Evolutionary conservation across 2,888 invertebrate genomes (phyloP), one percentile per base, ranked within the genome.

Genomic region (Dryobota labecula): DNA sequence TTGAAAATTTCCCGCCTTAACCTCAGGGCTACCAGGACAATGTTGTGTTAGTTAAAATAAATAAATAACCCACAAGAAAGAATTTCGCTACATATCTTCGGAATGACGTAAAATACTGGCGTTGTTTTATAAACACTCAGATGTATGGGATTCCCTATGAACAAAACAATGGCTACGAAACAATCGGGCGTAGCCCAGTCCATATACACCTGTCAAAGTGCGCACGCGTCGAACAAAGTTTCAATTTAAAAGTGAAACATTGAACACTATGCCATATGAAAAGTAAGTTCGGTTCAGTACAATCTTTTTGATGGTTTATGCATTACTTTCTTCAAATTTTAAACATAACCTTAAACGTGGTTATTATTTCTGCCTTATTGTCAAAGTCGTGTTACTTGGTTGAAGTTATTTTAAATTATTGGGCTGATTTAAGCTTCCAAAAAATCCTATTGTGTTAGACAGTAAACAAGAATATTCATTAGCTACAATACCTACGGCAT

Each of bases 201-300:
- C 33, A 49, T 7, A 20, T 11, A 36, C 15, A 63, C 30, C 41
- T 41, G 7, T 7, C 24, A 36, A 33, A 33, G 70, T 51, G 71
- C 41, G 58, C 71, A n/a, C 24, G 51, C 53, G 36, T 30, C 38
- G 18, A 20, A 36, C 9, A 38, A 54, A 38, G 18, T 24, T 51
- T 27, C 1, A 41, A n/a, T 45, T 64, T 75, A 18, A 24, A 53
- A 54, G 53, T 70, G n/a, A 36, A 58, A n/a, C 3, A 30, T 6
- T 80, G 78, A 58, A 58, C 11, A 47, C 53, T 41, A 69, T 57
- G n/a, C 62, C 73, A 7, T 82, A 67, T 58, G 85, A 84, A 61
- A 82, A 82, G 83, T 83, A 61, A 83, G 83, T 82, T 78, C 45
- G 0, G 4, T 30, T 58, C 2, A 13, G 2, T 30, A 18, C 4